Base-by-base conservation (phyloP, 2,888 invertebrate species). In the Blastobasis lacticolella region DNA sequence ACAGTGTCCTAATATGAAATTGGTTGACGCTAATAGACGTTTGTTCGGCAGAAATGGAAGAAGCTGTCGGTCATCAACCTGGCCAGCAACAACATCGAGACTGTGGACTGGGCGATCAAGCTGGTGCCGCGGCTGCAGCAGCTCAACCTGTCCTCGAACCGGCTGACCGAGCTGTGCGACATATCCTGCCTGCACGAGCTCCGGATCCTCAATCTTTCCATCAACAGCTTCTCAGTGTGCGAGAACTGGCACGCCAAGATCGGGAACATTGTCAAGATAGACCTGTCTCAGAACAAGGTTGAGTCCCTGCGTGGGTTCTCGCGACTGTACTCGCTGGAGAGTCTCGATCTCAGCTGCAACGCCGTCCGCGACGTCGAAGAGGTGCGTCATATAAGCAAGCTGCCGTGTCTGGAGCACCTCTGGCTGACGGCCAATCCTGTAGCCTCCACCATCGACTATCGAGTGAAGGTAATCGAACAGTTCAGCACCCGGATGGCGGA, bases 341-440 rank as follows among this genome's bases (percentile, higher is more conserved):
- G 91, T 61, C 83, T 99, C 57, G 95, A 98, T 86, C 88, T 98
- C 46, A 95, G 95, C 63, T 94, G 94, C 62, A 99, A 99, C 83
- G 85, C 91, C 52, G 93, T 99, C 46, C 89, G 90, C 3, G 92
- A 94, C 52, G 91, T 97, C 7, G 92, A 93, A 59, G 96, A 97
- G 74, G 93, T 97, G 0, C 91, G 92, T 60, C 89, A 94, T 75
- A 90, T 98, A 47, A 93, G 95, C 42, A 90, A 91, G 55, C 81
- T 99, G 45, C 97, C 97, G 0, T 94, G 96, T 69, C 81, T 99
- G 50, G 97, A 97, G 73, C 92, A 93, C 76, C 82, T 98, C n/a
- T 90, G 93, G 69, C 83, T 98, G 46, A 94, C 94, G 0, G 97
- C 97, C 0, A 98, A 98, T 85, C 95, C 95, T 10, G 94, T 98